These are phyloP conservation scores for Leucophenga maculata DNA, from an alignment of 2,888 invertebrate species.

Conservation along the genomic window DNA sequence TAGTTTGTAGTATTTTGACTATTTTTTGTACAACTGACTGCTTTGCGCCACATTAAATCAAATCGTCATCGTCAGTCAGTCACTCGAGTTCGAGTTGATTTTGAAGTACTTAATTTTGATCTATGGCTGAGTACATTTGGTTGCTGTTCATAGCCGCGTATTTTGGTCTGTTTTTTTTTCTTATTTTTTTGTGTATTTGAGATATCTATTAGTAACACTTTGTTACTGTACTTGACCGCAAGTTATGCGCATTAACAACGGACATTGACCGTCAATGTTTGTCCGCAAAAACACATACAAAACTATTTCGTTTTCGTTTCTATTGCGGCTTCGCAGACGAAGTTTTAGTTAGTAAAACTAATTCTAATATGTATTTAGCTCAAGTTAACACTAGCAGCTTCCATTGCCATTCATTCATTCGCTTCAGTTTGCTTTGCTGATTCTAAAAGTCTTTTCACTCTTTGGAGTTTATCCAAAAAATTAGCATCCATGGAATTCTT, in stretches of 20 bases:
- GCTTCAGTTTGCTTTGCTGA: background rate
- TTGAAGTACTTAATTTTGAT: slow-evolving; percentile 16
- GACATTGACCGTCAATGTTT: slow-evolving; percentile 41
- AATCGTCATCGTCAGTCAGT: background rate
- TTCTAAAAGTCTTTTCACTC: background rate
- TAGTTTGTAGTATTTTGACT: slow-evolving; percentile 3
- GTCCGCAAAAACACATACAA: background rate
- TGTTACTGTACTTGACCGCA: slow-evolving; percentile 43
- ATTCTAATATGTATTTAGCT: background rate
- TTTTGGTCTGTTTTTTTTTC: background rate
- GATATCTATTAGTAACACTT: slow-evolving; percentile 21
- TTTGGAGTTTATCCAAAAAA: background rate
- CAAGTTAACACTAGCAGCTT: too few relatives aligned
- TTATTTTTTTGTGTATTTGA: background rate
- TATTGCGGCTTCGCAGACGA: too few relatives aligned
- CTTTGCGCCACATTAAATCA: too few relatives aligned
- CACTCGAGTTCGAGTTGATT: too few relatives aligned
- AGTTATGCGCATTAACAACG: slow-evolving; percentile 35
- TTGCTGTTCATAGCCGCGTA: background rate
- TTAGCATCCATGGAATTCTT: background rate
- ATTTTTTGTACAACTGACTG: background rate
- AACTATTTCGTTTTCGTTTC: background rate
- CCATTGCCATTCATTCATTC: background rate
- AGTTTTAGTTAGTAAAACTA: background rate
- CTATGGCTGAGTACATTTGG: slow-evolving; percentile 2